These are phyloP conservation scores for Columba janthina DNA, from an alignment of 2,113 vertebrate genomes.

Conservation along the genomic window DNA sequence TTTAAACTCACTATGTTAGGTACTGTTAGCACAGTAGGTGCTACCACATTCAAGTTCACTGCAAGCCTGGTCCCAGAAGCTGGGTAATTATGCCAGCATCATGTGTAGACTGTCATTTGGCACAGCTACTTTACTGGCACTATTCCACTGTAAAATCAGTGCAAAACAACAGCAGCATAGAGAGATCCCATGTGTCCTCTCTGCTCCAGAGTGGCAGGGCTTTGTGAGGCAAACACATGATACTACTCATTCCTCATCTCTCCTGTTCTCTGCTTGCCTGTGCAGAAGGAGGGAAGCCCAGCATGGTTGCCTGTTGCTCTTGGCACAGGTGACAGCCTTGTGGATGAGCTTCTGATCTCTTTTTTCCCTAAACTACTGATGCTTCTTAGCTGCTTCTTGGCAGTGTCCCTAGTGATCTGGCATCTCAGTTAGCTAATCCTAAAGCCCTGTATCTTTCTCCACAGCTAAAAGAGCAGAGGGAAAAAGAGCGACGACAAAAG, in stretches of 20 bases:
- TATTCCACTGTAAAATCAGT: neutral
- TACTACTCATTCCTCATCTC: neutral
- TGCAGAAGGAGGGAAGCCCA: neutral
- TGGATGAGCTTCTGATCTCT: neutral
- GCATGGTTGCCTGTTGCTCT: neutral
- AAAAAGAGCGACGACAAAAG: constrained; percentile 88
- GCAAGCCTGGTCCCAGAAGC: neutral
- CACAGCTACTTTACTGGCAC: neutral
- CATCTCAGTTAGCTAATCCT: neutral
- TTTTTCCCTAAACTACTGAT: neutral
- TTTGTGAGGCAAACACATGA: neutral
- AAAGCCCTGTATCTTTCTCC: constrained; percentile 26
- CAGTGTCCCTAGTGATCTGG: neutral
- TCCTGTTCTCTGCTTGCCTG: neutral
- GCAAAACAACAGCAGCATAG: neutral
- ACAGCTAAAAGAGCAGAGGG: constrained; percentile 94
- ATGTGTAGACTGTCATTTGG: neutral
- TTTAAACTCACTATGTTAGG: neutral
- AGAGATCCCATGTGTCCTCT: neutral
- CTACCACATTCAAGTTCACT: neutral
- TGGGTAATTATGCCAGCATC: neutral
- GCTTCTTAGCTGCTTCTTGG: neutral
- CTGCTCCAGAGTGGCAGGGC: neutral
- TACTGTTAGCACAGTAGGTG: neutral
- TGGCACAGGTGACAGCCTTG: neutral